Evolutionary conservation across 2,113 vertebrate species (phyloP).

Genomic region (Tragelaphus scriptus): DNA sequence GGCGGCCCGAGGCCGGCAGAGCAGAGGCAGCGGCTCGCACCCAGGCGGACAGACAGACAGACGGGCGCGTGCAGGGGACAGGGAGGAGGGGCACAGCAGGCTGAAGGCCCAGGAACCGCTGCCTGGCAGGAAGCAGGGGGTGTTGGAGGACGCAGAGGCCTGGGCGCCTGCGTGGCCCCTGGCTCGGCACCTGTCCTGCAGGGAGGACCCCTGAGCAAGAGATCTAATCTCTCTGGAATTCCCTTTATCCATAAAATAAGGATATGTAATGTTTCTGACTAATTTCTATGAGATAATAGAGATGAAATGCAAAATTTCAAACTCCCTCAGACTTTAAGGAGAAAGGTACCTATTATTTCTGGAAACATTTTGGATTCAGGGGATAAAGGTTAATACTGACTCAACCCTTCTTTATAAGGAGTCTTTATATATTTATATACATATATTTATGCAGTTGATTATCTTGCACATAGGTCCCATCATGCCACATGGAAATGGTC

Average conservation of each 20-base stretch:
- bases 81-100: not conserved
- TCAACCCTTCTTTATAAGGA: not conserved
- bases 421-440: not conserved
- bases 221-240: not conserved
- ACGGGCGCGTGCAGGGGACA: fast-evolving
- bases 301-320: not conserved
- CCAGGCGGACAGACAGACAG: not conserved
- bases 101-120: not conserved
- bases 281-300: not conserved
- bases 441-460: not conserved
- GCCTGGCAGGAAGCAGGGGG: not conserved
- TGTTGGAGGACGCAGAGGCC: not conserved
- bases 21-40: too few species aligned
- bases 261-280: not conserved
- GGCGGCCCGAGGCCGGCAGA: not conserved
- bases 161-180: not conserved
- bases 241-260: not conserved
- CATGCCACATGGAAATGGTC: not conserved
- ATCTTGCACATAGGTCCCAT: not conserved
- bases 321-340: not conserved
- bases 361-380: not conserved
- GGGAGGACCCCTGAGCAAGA: not conserved
- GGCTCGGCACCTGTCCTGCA: not conserved
- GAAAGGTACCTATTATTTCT: not conserved
- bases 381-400: not conserved